phyloP scores from a whole-genome alignment of 2,888 invertebrate species.

The Rotaria socialis region DNA sequence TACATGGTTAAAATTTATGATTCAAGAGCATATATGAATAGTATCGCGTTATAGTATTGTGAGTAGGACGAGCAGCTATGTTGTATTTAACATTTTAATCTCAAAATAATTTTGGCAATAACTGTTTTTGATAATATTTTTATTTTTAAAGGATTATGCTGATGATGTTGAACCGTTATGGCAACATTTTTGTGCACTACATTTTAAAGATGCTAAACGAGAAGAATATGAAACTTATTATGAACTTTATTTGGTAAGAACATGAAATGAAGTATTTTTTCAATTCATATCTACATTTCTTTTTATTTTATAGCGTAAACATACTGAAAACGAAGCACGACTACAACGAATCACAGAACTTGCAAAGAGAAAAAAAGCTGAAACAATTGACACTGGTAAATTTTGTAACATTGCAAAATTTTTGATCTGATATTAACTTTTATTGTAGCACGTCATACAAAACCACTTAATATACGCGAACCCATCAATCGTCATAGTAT shows the following conservation, averaged over 20 bases:
- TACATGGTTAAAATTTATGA: no score
- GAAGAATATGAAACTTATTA: neutral
- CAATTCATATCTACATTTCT: neutral
- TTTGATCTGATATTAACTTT: neutral
- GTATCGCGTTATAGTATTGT: no score
- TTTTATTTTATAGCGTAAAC: neutral
- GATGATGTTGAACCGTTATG: constrained; percentile 14
- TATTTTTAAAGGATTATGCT: neutral
- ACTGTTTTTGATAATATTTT: no score
- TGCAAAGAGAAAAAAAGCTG: neutral
- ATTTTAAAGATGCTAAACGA: neutral
- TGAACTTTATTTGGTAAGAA: constrained; percentile 37
- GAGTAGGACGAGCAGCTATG: no score
- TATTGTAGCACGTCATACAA: neutral
- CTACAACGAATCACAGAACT: neutral
- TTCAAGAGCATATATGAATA: no score
- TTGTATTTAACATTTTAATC: no score
- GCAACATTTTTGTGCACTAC: neutral
- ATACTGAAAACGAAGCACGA: neutral
- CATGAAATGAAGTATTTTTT: neutral
- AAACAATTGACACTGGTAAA: neutral
- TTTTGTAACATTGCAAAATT: neutral
- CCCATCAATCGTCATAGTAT: neutral
- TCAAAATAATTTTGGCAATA: no score
- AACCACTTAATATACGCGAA: neutral